A percentile compares a stretch with the other conserved stretches of the same genome.
Conservation (phyloP, 1,140 invertebrate species). For the Drosophila lacertosa region DNA sequence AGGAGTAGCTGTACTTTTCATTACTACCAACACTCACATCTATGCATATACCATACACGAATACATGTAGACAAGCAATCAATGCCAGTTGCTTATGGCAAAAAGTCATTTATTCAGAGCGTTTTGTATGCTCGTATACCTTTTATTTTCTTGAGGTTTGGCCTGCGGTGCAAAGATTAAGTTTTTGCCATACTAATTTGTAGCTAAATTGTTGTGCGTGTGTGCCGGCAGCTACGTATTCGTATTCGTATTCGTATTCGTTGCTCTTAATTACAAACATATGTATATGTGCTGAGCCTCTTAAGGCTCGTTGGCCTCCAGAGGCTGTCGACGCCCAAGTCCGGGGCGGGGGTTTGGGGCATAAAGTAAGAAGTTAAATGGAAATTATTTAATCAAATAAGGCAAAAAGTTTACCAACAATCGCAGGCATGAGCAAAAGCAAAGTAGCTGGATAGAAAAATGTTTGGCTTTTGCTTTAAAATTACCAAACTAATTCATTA, state of each 20-base stretch:
- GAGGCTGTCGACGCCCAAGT: conserved; percentile 22
- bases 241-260: conserved; percentile 37
- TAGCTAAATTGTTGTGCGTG: conserved; percentile 56
- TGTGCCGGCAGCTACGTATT: conserved; percentile 15
- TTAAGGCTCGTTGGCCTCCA: conserved; percentile 9
- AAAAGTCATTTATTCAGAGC: conserved; percentile 61
- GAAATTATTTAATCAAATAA: conserved; percentile 83
- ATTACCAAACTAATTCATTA: conserved; percentile 79
- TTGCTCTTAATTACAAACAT: conserved; percentile 65
- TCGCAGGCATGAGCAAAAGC: conserved; percentile 34
- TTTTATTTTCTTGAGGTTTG: conserved; percentile 49
- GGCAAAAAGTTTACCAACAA: conserved; percentile 56
- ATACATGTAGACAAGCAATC: conserved; percentile 47
- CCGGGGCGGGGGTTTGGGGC: conserved; percentile 5
- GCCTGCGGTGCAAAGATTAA: conserved; percentile 62
- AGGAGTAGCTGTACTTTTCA: too few species aligned
- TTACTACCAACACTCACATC: conserved; percentile 1
- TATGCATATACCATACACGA: conserved; percentile 4
- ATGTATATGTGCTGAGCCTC: conserved; percentile 11
- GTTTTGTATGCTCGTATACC: conserved; percentile 40
- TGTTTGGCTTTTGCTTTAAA: conserved; percentile 54
- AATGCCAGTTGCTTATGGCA: conserved; percentile 69
- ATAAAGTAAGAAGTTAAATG: conserved; percentile 72
- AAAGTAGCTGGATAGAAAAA: conserved; percentile 14
- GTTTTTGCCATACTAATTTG: conserved; percentile 77